phyloP scores from a whole-genome alignment of 2,797 vertebrate species.

The Muraenolepis orangiensis region DNA sequence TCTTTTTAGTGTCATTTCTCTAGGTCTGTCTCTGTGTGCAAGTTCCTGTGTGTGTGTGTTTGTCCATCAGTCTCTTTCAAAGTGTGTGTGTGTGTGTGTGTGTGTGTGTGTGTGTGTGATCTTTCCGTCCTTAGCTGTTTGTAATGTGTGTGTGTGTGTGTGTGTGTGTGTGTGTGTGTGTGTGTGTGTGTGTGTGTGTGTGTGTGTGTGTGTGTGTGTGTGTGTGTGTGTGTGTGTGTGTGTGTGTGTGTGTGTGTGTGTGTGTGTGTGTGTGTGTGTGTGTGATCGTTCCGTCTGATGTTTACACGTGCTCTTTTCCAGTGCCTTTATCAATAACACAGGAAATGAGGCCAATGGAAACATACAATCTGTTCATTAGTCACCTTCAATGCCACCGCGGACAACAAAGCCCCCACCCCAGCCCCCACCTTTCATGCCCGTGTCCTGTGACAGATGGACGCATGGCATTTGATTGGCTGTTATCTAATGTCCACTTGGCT shows the following conservation, averaged over 20 bases:
- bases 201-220: background rate
- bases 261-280: background rate
- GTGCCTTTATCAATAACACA: background rate
- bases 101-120: background rate
- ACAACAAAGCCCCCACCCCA: background rate
- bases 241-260: background rate
- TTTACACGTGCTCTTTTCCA: background rate
- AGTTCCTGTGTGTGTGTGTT: background rate
- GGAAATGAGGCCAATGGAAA: background rate
- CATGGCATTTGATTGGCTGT: background rate
- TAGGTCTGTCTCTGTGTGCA: background rate
- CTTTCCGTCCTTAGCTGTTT: too few species aligned
- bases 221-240: background rate
- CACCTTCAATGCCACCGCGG: background rate
- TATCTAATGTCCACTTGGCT: background rate
- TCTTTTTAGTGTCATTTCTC: conserved; percentile 23
- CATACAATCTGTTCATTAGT: background rate
- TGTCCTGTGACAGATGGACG: background rate
- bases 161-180: background rate
- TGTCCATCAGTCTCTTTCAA: background rate
- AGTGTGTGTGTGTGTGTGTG: too few species aligned
- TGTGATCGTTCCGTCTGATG: background rate
- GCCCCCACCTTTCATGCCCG: background rate
- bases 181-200: background rate
- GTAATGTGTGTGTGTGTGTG: background rate